A percentile compares a stretch with the other conserved stretches of the same genome.
These are phyloP conservation scores for Callipepla californica DNA, from an alignment of 2,113 vertebrate species.

Conservation along the genomic window DNA sequence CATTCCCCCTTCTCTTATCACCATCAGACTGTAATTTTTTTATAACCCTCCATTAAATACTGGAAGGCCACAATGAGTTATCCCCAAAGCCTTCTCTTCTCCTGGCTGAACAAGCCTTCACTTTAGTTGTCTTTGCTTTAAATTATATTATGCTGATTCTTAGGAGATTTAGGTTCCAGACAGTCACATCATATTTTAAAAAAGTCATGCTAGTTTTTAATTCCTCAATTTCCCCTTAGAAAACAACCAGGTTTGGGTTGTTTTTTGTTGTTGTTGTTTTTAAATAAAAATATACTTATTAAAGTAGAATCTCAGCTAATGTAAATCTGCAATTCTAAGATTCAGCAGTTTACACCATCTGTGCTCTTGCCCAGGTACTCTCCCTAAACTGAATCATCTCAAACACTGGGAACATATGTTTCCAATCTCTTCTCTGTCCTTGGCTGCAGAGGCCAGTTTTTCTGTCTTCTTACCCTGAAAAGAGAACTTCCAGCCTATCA, in stretches of 20 bases:
- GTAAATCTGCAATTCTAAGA: not conserved
- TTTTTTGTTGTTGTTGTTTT: not conserved
- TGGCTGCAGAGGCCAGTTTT: not conserved
- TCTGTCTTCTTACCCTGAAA: not conserved
- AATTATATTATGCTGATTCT: not conserved
- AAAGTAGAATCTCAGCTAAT: constrained; percentile 2
- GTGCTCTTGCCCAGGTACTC: constrained; percentile 13
- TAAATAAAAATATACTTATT: not conserved
- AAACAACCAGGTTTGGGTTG: not conserved
- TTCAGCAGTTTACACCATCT: constrained; percentile 44
- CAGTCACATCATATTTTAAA: not conserved
- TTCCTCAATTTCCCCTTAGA: not conserved
- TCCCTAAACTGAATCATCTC: constrained; percentile 1
- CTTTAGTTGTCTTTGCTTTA: not conserved
- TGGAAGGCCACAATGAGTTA: not conserved
- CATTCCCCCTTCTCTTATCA: not conserved
- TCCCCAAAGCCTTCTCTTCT: not conserved
- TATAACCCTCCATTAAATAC: not conserved
- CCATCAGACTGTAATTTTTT: not conserved
- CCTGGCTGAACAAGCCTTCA: not conserved
- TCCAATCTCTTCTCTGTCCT: constrained; percentile 1
- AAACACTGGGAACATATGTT: not conserved
- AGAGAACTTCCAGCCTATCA: not conserved
- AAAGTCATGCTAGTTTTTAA: not conserved
- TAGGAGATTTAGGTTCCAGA: not conserved